Evolutionary conservation across 2,113 vertebrate species (phyloP), one percentile per base, ranked within the genome.

Genomic region (Himantopus leucocephalus): DNA sequence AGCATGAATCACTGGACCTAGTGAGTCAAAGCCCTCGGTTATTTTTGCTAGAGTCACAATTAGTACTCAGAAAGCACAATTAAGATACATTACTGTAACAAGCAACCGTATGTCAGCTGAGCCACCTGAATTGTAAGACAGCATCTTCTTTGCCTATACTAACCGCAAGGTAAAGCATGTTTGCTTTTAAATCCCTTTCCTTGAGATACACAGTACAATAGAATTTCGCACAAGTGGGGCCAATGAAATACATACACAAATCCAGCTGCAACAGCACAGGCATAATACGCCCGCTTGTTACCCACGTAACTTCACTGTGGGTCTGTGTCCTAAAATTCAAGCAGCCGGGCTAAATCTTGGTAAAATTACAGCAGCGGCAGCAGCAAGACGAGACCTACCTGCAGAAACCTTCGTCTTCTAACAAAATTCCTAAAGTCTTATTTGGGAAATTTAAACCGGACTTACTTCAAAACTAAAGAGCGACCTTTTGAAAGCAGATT

Each of bases 231-330:
- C 30, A 58, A 15, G 11, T 0, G 3, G 26, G 68, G 22, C 24
- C 26, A 16, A 4, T 0, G 5, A 45, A 41, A 41, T 1, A 5
- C 6, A 8, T 5, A 5, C 20, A 20, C 26, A 55, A 34, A 32
- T 29, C 7, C 62, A 64, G n/a, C n/a, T 30, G 58, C 35, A 24
- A 23, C 26, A 52, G 45, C 45, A 55, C 12, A 50, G 66, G 16
- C 63, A 27, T 6, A 6, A 11, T 0, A 3, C 0, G 16, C 16
- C 43, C 9, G 0, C 26, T 19, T 12, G 6, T 14, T 6, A n/a
- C 17, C 63, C 43, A 12, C 0, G 0, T 7, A 17, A 16, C 6
- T 22, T 17, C 82, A 29, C 3, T 3, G 17, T 0, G 1, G 8
- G 12, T 17, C 50, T 6, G n/a, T 0, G 43, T 3, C 56, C 32